phyloP scores from a whole-genome alignment of 2,888 invertebrate species.

The Lasioglossum figueresi region DNA sequence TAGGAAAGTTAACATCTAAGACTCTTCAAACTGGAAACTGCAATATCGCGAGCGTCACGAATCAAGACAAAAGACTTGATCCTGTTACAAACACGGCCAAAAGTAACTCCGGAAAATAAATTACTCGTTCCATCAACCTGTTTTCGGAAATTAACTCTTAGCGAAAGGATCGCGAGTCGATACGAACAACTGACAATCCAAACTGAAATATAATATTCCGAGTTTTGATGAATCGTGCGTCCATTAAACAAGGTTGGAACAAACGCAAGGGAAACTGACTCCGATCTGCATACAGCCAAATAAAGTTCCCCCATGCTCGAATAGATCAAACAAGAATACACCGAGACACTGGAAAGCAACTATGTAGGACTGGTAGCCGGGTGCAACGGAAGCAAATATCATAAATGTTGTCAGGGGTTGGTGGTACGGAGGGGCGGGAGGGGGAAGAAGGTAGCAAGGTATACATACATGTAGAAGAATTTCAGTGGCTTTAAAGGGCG shows the following conservation, averaged over 20 bases:
- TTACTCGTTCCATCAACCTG: not conserved
- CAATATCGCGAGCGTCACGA: not conserved
- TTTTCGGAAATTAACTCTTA: not conserved
- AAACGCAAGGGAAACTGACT: not conserved
- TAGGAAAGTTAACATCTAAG: not conserved
- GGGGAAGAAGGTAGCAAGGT: not conserved
- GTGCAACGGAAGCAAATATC: not conserved
- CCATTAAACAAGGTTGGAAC: not conserved
- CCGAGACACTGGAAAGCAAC: not conserved
- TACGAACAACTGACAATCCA: not conserved
- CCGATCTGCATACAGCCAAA: not conserved
- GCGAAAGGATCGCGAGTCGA: not conserved
- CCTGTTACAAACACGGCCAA: not conserved
- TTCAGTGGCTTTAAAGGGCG: constrained; percentile 25
- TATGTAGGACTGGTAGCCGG: not conserved
- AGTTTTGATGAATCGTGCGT: not conserved
- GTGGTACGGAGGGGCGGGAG: not conserved
- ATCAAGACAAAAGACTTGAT: not conserved
- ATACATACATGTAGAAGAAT: not conserved
- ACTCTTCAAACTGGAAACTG: not conserved
- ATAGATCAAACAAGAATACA: not conserved
- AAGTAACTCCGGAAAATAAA: not conserved
- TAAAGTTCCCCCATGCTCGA: not conserved
- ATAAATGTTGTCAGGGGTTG: not conserved
- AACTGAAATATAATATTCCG: not conserved